Percentiles rank a stretch among this genome's conserved stretches.
These are phyloP conservation scores for Brachionus rubens DNA, from an alignment of 1,140 invertebrate species.

Conservation along the genomic window DNA sequence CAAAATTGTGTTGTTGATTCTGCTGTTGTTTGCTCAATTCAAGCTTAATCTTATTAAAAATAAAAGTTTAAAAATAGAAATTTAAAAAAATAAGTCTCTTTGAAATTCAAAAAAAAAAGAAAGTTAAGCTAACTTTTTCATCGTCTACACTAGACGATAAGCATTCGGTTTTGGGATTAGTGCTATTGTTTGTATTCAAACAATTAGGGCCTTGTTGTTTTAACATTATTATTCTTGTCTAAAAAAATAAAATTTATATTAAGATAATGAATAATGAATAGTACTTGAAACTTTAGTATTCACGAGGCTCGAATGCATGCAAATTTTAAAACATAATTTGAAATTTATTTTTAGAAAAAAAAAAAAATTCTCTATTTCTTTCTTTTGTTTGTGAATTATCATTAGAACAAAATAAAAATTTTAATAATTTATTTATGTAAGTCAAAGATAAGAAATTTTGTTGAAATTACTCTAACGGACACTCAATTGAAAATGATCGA, in stretches of 20 bases:
- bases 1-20: neutral
- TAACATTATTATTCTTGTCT: conserved; percentile 12
- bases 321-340: neutral
- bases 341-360: neutral
- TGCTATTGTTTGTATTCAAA: too few relatives aligned
- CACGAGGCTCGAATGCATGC: conserved; percentile 10
- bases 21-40: neutral
- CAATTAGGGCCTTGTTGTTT: neutral
- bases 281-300: neutral
- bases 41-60: neutral
- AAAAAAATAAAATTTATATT: neutral
- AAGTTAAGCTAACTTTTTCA: conserved; percentile 15
- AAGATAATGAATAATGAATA: neutral
- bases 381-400: neutral
- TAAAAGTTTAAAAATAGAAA: neutral
- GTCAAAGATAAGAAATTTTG: neutral
- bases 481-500: too few relatives aligned
- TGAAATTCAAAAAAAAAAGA: neutral
- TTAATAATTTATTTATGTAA: neutral
- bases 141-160: neutral
- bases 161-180: neutral
- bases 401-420: neutral
- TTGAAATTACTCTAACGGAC: too few relatives aligned
- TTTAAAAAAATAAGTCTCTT: neutral
- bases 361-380: too few relatives aligned